phyloP scores from a whole-genome alignment of 2,888 invertebrate genomes.

The Lasioglossum pauxillum region DNA sequence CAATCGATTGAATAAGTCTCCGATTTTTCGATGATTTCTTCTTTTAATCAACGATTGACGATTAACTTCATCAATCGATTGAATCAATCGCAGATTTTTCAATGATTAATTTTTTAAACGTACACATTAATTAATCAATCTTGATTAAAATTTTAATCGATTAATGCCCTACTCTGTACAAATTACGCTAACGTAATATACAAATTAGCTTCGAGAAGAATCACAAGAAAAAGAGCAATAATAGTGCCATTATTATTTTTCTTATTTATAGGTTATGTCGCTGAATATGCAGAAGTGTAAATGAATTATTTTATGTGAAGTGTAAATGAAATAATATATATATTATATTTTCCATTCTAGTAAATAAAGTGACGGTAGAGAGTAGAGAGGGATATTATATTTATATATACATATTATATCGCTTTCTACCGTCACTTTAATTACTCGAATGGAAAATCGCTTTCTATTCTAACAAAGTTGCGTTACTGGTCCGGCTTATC shows the following conservation, averaged over 20 bases:
- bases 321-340: neutral
- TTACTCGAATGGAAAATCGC: conserved; percentile 16
- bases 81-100: too few relatives aligned
- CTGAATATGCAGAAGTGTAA: neutral
- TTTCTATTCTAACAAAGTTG: conserved; percentile 18
- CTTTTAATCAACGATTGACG: too few relatives aligned
- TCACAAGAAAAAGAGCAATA: neutral
- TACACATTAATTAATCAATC: too few relatives aligned
- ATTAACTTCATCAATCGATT: too few relatives aligned
- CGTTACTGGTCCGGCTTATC: neutral
- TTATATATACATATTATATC: neutral
- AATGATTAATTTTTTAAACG: too few relatives aligned
- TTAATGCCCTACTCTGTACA: too few relatives aligned
- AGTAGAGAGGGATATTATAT: neutral
- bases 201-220: too few relatives aligned
- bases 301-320: neutral
- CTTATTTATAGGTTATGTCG: neutral
- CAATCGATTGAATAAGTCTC: too few relatives aligned
- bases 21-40: too few relatives aligned
- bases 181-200: too few relatives aligned
- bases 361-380: neutral
- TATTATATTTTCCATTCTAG: neutral
- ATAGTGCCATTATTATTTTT: neutral
- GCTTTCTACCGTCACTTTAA: conserved; percentile 9
- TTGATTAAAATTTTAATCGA: too few relatives aligned